Evolutionary conservation across 1,140 invertebrate species (phyloP), one percentile per base, ranked within the genome.

Genomic region (Aphidius gifuensis): DNA sequence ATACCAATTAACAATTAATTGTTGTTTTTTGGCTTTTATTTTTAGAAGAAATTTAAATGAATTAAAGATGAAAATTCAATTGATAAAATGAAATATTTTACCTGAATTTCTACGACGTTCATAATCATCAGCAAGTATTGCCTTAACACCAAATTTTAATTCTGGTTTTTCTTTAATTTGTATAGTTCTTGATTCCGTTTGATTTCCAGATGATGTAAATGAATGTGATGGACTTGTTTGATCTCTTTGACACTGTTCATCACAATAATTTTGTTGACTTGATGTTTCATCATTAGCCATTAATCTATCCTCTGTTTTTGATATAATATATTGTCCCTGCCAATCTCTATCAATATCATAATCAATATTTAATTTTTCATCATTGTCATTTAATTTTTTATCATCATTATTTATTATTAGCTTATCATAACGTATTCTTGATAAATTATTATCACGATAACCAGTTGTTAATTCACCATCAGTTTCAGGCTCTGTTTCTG

Each of bases 81-180:
- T 53, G 38, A 53, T 32, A 53, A 6, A 32, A 9, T 40, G 21
- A 9, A 42, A 49, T n/a, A 9, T 48, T 53, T 62, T 39, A 82
- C 80, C 80, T 61, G 74, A 67, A 74, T 79, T 77, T 38, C 76
- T 74, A 61, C 80, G 69, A 64, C 76, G 75, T 45, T 79, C 74
- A 61, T 84, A 81, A 74, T 83, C 81, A 51, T 79, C 83, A n/a
- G 91, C 91, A 48, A 96, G 83, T 68, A 96, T 96, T 11, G 92
- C 92, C 82, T 88, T 93, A 59, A 96, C 92, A 85, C 93, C 94
- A 79, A 96, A 96, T 80, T 96, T 96, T 62, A 96, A 84, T 68
- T 92, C 86, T 0, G 92, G 92, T 70, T 92, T 92, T 60, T 81
- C 80, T 65, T 81, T 81, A 62, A 77, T 74, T 65, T 80, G 80